phyloP scores from a whole-genome alignment of 2,888 invertebrate genomes.

The Ceramica pisi region DNA sequence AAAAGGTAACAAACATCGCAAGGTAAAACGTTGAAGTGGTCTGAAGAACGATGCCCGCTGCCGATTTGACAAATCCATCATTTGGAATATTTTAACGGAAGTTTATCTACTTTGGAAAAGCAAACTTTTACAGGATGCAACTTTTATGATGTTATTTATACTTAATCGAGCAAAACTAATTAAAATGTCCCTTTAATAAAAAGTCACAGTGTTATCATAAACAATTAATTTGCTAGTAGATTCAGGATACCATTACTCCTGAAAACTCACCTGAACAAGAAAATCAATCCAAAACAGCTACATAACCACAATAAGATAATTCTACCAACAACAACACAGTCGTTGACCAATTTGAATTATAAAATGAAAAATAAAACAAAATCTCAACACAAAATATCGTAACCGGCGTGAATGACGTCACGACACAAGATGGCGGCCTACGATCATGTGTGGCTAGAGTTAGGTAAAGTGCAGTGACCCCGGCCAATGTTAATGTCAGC shows the following conservation, averaged over 20 bases:
- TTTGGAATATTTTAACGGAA: constrained; percentile 1
- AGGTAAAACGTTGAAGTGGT: constrained; percentile 12
- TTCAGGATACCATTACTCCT: not conserved
- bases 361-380: constrained; percentile 62
- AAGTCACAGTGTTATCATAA: not conserved
- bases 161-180: not conserved
- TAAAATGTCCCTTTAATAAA: not conserved
- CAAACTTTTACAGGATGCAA: not conserved
- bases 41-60: not conserved
- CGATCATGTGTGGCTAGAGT: constrained; percentile 76
- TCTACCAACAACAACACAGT: constrained; percentile 23
- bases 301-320: not conserved
- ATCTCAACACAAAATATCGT: constrained; percentile 68
- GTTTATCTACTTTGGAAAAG: constrained; percentile 1
- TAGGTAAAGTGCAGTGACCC: constrained; percentile 84
- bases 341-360: constrained; percentile 58
- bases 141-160: not conserved
- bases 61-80: constrained; percentile 6
- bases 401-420: constrained; percentile 76
- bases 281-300: not conserved
- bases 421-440: constrained; percentile 75
- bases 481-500: constrained; percentile 85
- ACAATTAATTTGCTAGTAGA: not conserved
- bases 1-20: constrained; percentile 16
- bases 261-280: not conserved